Evolutionary conservation across 2,113 vertebrate genomes (phyloP), one percentile per base, ranked within the genome.

Genomic region (Turdus rufiventris): DNA sequence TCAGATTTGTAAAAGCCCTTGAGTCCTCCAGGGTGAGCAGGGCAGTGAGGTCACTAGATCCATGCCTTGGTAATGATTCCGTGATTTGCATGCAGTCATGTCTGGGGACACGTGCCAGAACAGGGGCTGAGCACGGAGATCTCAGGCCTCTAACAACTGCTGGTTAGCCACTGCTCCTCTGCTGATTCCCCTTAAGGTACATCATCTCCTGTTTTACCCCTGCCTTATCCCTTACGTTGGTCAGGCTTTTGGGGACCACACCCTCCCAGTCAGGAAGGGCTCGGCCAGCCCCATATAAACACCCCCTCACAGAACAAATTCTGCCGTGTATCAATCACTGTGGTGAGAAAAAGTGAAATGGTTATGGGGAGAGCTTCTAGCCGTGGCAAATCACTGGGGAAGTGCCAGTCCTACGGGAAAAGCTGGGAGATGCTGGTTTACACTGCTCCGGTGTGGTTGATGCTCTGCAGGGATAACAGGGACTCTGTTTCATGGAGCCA

Each of bases 361-460:
- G 42, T 40, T 56, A 53, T 2, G 3, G 31, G 31, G 21, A 18
- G 3, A 15, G 13, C 5, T 91, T 72, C 20, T 50, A 77, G 31
- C 31, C 9, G 9, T 2, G 6, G 42, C 15, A 83, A 65, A 87
- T 60, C 29, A 18, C 33, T 28, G 45, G 56, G 56, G 40, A 81
- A 76, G 14, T 20, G 31, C 21, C 19, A 68, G 9, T 18, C 10
- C 36, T 43, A 7, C 10, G 23, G 66, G 42, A 88, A 75, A 45
- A 79, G 26, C 33, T 34, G 47, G 62, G n/a, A 77, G 40, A 63
- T 12, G 43, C 36, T 56, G 36, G 17, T 45, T 83, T 50, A 26
- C 54, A 36, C 4, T 0, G 1, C 31, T 63, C 33, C 0, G 0
- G 20, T 0, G 2, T 33, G 42, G 11, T 0, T 57, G 40, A 45